Conservation (phyloP, 1,140 invertebrate species). For the Euwallacea similis region DNA sequence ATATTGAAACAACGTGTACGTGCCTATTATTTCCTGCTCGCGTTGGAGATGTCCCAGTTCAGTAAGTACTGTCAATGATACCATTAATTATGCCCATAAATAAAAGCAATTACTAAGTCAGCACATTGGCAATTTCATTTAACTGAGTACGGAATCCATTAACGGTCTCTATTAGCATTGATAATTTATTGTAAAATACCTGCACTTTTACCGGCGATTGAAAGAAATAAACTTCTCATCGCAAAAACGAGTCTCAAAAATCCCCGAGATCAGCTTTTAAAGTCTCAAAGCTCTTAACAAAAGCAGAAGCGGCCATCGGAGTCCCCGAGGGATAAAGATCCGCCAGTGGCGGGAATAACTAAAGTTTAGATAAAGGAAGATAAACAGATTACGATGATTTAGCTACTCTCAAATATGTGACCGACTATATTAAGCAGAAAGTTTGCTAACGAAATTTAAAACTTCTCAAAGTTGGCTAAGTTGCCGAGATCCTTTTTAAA, state of each 20-base stretch:
- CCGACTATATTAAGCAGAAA: conserved; percentile 44
- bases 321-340: conserved; percentile 43
- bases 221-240: too few relatives aligned
- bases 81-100: conserved; percentile 10
- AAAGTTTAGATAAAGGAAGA: conserved; percentile 50
- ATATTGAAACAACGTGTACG: too few relatives aligned
- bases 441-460: conserved; percentile 46
- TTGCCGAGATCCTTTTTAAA: conserved; percentile 35
- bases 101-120: conserved; percentile 11
- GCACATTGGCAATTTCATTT: background rate
- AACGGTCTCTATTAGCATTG: conserved; percentile 1
- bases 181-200: background rate
- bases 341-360: conserved; percentile 42
- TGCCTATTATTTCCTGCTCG: background rate
- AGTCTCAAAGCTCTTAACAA: conserved; percentile 23
- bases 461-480: conserved; percentile 41
- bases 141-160: conserved; percentile 3
- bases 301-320: conserved; percentile 32
- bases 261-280: background rate
- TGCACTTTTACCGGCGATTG: too few relatives aligned
- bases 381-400: conserved; percentile 50
- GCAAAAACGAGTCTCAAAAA: too few relatives aligned
- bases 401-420: conserved; percentile 46
- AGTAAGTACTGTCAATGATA: conserved; percentile 10
- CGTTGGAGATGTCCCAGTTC: background rate